phyloP scores from a whole-genome alignment of 2,113 vertebrate genomes.

The Tenebrosternarchus preto region DNA sequence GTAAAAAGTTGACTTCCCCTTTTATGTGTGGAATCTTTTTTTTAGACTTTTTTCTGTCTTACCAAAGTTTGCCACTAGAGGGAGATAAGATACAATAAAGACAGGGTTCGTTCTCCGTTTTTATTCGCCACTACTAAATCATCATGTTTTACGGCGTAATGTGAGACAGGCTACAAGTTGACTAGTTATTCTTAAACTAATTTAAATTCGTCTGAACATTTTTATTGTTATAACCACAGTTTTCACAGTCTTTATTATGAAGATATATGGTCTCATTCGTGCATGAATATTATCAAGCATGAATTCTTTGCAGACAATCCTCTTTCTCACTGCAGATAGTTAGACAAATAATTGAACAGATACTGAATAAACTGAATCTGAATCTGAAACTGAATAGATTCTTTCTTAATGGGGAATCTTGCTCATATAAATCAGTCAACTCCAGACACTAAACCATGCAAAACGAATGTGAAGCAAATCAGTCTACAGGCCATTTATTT shows the following conservation, averaged over 20 bases:
- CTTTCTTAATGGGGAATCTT: not conserved
- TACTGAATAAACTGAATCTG: too few species aligned
- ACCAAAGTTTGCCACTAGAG: not conserved
- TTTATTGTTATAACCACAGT: too few species aligned
- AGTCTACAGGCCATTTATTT: not conserved
- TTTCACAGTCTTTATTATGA: too few species aligned
- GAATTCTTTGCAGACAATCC: not conserved
- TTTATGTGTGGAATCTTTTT: too few species aligned
- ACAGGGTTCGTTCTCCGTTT: too few species aligned
- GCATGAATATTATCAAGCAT: not conserved
- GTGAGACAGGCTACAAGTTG: too few species aligned
- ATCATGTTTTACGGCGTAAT: too few species aligned
- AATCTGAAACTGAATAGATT: too few species aligned
- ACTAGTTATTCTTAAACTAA: too few species aligned
- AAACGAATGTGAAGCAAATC: constrained; percentile 5
- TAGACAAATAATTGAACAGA: not conserved
- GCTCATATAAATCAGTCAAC: not conserved
- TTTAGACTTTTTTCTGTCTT: not conserved
- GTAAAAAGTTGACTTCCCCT: too few species aligned
- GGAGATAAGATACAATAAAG: not conserved
- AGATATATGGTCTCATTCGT: not conserved
- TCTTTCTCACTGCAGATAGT: not conserved
- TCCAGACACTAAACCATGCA: constrained; percentile 18
- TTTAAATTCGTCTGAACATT: too few species aligned
- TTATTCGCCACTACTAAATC: too few species aligned